Evolutionary conservation across 2,113 vertebrate species (phyloP).

Genomic region (Rafetus swinhoei): DNA sequence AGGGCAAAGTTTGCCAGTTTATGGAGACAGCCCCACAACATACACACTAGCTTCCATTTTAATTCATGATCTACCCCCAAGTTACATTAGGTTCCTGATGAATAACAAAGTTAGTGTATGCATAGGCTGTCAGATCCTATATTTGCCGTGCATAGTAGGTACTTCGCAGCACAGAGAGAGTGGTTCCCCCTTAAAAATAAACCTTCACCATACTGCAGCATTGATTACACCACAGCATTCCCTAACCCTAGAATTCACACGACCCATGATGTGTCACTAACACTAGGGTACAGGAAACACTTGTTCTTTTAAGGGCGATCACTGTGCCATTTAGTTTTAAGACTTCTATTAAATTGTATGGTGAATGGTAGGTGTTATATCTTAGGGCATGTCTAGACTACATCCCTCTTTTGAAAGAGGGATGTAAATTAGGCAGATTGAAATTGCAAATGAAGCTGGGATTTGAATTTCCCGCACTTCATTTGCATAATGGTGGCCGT

Average conservation of each 20-base stretch:
- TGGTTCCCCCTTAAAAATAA: background rate
- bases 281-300: background rate
- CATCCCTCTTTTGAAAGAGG: no score
- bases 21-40: conserved; percentile 20
- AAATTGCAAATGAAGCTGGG: no score
- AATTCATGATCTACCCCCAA: conserved; percentile 16
- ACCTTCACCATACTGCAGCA: background rate
- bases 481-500: no score
- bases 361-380: background rate
- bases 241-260: background rate
- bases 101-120: background rate
- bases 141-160: fast-evolving
- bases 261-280: background rate
- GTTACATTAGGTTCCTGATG: background rate
- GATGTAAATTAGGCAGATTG: no score
- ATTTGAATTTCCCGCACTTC: no score
- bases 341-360: background rate
- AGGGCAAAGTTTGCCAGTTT: conserved; percentile 6
- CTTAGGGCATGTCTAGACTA: background rate
- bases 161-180: background rate
- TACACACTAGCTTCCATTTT: background rate
- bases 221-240: background rate
- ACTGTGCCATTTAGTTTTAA: background rate
- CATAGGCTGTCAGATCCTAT: background rate
- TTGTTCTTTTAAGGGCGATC: background rate